Percentiles rank a stretch among this genome's conserved stretches.
phyloP scores from a whole-genome alignment of 2,797 vertebrate genomes.

The Phrynocephalus vlangalii region DNA sequence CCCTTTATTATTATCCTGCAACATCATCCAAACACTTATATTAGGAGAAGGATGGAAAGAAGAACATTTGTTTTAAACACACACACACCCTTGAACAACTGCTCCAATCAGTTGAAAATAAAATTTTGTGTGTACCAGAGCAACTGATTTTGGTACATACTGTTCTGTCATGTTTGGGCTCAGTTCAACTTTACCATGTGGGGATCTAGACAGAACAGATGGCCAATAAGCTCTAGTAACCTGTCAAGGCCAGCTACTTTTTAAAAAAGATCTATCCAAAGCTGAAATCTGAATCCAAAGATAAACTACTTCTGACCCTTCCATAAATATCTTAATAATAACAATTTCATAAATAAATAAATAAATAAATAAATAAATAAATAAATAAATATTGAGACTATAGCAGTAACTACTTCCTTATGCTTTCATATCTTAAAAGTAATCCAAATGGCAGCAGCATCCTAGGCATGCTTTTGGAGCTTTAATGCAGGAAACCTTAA shows the following conservation, averaged over 20 bases:
- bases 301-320: slow-evolving; percentile 11
- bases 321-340: slow-evolving; percentile 5
- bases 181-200: slow-evolving; percentile 66
- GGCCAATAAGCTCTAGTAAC: slow-evolving; percentile 74
- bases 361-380: too few species aligned
- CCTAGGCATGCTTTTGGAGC: slow-evolving; percentile 7
- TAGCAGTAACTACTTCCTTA: slow-evolving; percentile 6
- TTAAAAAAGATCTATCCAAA: slow-evolving; percentile 30
- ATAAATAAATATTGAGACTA: slow-evolving; percentile 17
- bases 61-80: neutral
- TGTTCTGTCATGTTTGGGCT: slow-evolving; percentile 65
- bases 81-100: neutral
- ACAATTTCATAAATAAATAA: too few species aligned
- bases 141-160: slow-evolving; percentile 56
- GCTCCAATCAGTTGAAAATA: slow-evolving; percentile 13
- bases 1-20: slow-evolving; percentile 16
- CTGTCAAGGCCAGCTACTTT: slow-evolving; percentile 56
- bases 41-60: slow-evolving; percentile 19
- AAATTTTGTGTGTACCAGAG: slow-evolving; percentile 16
- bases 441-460: neutral
- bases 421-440: neutral
- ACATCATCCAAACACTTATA: neutral
- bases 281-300: slow-evolving; percentile 57
- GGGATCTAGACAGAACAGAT: slow-evolving; percentile 77
- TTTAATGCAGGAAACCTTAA: neutral